phyloP scores from a whole-genome alignment of 2,888 invertebrate species.

The Andrena hattorfiana region DNA sequence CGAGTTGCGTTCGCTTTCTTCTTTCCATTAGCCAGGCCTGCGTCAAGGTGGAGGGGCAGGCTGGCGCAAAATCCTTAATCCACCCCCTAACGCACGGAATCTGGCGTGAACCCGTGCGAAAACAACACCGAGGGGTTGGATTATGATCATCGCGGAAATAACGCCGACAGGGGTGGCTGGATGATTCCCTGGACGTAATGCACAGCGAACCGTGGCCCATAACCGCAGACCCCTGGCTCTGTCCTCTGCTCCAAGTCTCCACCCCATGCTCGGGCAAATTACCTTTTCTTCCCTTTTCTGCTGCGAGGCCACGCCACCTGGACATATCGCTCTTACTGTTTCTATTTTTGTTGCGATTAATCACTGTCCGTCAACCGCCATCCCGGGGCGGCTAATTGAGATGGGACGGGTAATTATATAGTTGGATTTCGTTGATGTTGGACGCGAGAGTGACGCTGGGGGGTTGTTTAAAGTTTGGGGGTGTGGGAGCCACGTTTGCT shows the following conservation, averaged over 20 bases:
- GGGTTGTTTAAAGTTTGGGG: neutral
- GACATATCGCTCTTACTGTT: conserved; percentile 32
- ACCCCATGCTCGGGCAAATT: conserved; percentile 55
- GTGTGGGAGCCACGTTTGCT: neutral
- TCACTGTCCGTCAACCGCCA: neutral
- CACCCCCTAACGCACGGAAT: conserved; percentile 53
- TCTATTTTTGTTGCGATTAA: conserved; percentile 29
- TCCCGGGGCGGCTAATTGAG: neutral
- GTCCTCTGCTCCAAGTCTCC: conserved; percentile 16
- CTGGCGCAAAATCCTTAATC: conserved; percentile 58
- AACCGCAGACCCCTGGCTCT: conserved; percentile 46
- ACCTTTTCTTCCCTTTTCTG: conserved; percentile 37
- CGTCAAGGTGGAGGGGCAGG: neutral
- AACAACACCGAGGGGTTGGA: conserved; percentile 49
- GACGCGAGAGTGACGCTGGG: neutral
- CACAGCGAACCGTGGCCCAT: conserved; percentile 60
- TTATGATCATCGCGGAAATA: conserved; percentile 63
- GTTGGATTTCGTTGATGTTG: neutral
- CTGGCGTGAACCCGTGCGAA: conserved; percentile 61
- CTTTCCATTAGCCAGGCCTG: conserved; percentile 44
- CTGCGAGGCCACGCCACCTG: neutral
- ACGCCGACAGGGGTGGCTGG: conserved; percentile 36
- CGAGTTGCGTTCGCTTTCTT: conserved; percentile 58
- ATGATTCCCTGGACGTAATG: conserved; percentile 42
- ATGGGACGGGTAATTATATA: neutral